These are phyloP conservation scores for Dioctria linearis DNA, from an alignment of 2,888 invertebrate genomes.

Conservation along the genomic window DNA sequence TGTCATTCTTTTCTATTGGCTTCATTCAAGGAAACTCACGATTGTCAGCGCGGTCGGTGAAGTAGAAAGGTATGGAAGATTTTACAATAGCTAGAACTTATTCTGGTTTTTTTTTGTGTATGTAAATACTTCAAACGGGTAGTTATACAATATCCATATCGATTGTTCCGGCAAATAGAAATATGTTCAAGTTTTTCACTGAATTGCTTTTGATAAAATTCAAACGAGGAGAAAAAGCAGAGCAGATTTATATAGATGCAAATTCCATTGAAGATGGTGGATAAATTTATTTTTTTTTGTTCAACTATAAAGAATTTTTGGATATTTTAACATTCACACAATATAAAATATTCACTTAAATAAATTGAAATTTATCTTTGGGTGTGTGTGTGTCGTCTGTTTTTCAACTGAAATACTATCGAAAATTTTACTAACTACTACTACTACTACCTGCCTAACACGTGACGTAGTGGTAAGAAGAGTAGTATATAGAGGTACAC, in stretches of 20 bases:
- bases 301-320: too few species aligned
- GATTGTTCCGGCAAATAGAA: not conserved
- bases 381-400: too few species aligned
- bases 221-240: not conserved
- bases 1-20: not conserved
- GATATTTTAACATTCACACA: too few species aligned
- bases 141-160: not conserved
- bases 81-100: not conserved
- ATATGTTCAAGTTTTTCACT: not conserved
- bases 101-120: not conserved
- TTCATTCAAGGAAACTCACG: slow-evolving; percentile 1
- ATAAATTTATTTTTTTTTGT: too few species aligned
- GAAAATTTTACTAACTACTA: too few species aligned
- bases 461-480: too few species aligned
- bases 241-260: not conserved
- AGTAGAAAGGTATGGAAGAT: not conserved
- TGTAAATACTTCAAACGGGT: not conserved
- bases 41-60: not conserved
- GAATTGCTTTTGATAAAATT: not conserved
- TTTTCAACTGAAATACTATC: too few species aligned
- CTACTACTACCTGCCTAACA: too few species aligned
- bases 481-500: too few species aligned
- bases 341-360: too few species aligned
- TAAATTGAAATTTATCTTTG: too few species aligned
- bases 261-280: too few species aligned